Conservation (phyloP, 2,888 invertebrate genomes). For the Scaptomyza flava region DNA sequence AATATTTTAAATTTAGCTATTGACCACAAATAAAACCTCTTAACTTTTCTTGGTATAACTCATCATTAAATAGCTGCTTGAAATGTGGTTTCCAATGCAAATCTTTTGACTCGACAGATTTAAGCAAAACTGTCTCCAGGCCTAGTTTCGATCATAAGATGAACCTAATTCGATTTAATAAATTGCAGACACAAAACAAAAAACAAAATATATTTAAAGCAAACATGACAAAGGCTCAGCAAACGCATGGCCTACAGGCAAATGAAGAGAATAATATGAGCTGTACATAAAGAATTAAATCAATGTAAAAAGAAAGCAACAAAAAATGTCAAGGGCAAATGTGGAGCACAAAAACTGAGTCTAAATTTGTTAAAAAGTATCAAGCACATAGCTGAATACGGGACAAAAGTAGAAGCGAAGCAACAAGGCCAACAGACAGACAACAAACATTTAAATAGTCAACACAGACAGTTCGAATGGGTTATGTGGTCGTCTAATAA, state of each 20-base stretch:
- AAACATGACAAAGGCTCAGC: conserved; percentile 2
- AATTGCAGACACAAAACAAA: conserved; percentile 14
- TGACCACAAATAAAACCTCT: too few relatives aligned
- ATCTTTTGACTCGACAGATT: background rate
- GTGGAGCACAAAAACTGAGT: background rate
- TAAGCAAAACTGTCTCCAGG: conserved; percentile 12
- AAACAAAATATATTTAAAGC: background rate
- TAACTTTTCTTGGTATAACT: too few relatives aligned
- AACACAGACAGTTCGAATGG: conserved; percentile 22
- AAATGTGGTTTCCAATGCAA: conserved; percentile 14
- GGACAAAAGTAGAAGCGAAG: background rate
- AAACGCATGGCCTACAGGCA: conserved; percentile 16
- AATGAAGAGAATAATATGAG: conserved; percentile 19
- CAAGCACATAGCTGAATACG: background rate
- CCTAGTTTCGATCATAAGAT: conserved; percentile 41
- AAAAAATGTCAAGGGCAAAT: background rate
- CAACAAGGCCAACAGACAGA: conserved; percentile 24
- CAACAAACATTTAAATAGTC: conserved; percentile 1
- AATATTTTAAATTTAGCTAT: too few relatives aligned
- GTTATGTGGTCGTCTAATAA: conserved; percentile 37
- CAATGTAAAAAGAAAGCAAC: background rate
- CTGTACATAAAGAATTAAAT: background rate
- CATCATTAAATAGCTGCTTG: background rate
- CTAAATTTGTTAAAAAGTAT: conserved; percentile 2
- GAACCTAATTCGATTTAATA: conserved; percentile 58